Evolutionary conservation across 30 jellyfish, hydroid and myxozoan genomes (phyloP).

Genomic region (Rhopilema esculentum): DNA sequence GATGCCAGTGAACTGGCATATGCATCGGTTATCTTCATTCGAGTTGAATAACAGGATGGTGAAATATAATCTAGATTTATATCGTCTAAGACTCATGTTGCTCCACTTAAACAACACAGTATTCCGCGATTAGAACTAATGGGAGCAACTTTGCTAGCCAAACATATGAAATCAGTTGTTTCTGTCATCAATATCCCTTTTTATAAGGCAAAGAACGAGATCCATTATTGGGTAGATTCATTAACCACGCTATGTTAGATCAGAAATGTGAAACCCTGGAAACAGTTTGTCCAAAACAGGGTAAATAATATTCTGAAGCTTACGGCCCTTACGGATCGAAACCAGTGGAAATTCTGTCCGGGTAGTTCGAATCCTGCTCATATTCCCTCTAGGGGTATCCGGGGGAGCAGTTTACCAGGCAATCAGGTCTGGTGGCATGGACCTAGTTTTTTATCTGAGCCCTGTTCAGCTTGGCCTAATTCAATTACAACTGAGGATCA

Average conservation of each 20-base stretch:
- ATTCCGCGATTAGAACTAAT: not conserved
- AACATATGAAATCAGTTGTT: not conserved
- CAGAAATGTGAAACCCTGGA: not conserved
- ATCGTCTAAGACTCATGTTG: not conserved
- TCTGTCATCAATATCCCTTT: not conserved
- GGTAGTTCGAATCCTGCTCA: not conserved
- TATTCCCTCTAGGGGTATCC: constrained; percentile 14
- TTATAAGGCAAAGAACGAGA: not conserved
- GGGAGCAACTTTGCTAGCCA: not conserved
- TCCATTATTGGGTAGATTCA: constrained; percentile 6
- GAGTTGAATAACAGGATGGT: not conserved
- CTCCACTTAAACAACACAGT: not conserved
- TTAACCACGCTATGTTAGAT: constrained; percentile 3
- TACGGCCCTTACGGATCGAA: not conserved
- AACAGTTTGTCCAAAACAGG: constrained; percentile 9
- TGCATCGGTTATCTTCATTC: constrained; percentile 8
- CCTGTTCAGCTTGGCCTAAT: constrained; percentile 11
- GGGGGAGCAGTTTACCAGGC: not conserved
- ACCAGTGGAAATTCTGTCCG: constrained; percentile 12
- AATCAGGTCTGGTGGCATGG: not conserved
- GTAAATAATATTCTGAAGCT: not conserved
- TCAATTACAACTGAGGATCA: not conserved
- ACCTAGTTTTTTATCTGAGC: not conserved
- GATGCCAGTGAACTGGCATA: constrained; percentile 8
- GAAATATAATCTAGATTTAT: not conserved